phyloP scores from a whole-genome alignment of 2,113 vertebrate genomes.

The Chloropsis cyanopogon region DNA sequence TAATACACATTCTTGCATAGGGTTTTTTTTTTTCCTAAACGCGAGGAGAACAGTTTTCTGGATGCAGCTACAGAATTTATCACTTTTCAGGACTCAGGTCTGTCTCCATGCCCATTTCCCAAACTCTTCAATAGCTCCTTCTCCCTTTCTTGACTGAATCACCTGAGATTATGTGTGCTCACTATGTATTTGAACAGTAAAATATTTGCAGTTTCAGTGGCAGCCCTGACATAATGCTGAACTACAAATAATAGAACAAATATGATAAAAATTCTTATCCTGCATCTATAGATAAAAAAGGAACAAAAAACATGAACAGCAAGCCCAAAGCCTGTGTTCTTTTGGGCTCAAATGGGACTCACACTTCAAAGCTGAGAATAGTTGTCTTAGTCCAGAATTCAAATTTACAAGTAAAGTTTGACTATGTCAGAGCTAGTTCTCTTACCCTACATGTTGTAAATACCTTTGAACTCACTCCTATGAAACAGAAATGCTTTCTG shows the following conservation, averaged over 20 bases:
- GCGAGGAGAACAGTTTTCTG: neutral
- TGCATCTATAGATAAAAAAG: neutral
- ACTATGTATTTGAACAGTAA: neutral
- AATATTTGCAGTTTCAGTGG: neutral
- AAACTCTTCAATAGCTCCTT: neutral
- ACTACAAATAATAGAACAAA: neutral
- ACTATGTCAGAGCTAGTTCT: slow-evolving; percentile 14
- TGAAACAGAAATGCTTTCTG: slow-evolving; percentile 59
- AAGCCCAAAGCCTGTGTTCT: neutral
- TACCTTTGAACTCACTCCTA: slow-evolving; percentile 63
- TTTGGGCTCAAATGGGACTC: neutral
- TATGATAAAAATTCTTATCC: neutral
- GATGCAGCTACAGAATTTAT: neutral
- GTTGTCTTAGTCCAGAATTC: slow-evolving; percentile 9
- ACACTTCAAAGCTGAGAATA: slow-evolving; percentile 29
- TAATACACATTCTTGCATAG: neutral
- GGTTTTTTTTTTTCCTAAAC: neutral
- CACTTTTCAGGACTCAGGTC: neutral
- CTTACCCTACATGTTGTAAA: slow-evolving; percentile 20
- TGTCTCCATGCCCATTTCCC: neutral
- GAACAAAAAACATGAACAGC: neutral
- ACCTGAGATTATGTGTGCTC: neutral
- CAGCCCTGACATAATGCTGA: neutral
- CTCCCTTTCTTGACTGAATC: neutral
- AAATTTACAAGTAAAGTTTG: slow-evolving; percentile 27